Conservation (phyloP, 2,113 vertebrate species). For the Phalacrocorax pelagicus region DNA sequence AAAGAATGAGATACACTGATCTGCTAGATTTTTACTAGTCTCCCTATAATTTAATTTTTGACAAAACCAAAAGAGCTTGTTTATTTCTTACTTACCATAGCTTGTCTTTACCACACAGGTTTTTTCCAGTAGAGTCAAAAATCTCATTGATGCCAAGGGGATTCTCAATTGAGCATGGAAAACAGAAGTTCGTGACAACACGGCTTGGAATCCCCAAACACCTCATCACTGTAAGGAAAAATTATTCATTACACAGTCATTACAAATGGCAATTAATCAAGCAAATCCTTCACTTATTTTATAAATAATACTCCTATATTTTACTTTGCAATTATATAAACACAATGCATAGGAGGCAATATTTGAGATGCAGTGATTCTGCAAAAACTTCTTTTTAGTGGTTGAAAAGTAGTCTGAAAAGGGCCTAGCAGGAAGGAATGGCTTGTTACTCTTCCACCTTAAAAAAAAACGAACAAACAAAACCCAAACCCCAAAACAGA, state of each 20-base stretch:
- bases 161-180: conserved; percentile 34
- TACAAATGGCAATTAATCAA: not conserved
- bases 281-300: not conserved
- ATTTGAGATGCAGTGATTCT: not conserved
- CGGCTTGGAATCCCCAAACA: conserved; percentile 60
- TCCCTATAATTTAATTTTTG: not conserved
- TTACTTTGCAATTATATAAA: not conserved
- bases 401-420: not conserved
- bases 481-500: not conserved
- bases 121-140: conserved; percentile 53
- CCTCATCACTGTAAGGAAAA: conserved; percentile 28
- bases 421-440: not conserved
- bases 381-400: not conserved
- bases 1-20: not conserved
- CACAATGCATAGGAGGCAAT: not conserved
- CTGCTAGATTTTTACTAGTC: not conserved
- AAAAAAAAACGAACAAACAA: not conserved
- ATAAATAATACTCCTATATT: not conserved
- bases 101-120: conserved; percentile 55
- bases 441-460: not conserved
- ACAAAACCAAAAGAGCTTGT: not conserved
- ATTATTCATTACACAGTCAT: not conserved
- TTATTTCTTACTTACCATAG: conserved; percentile 22
- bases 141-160: conserved; percentile 34
- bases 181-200: conserved; percentile 54